Evolutionary conservation across 2,888 invertebrate genomes (phyloP), one percentile per base, ranked within the genome.

Genomic region (Ischnura elegans): DNA sequence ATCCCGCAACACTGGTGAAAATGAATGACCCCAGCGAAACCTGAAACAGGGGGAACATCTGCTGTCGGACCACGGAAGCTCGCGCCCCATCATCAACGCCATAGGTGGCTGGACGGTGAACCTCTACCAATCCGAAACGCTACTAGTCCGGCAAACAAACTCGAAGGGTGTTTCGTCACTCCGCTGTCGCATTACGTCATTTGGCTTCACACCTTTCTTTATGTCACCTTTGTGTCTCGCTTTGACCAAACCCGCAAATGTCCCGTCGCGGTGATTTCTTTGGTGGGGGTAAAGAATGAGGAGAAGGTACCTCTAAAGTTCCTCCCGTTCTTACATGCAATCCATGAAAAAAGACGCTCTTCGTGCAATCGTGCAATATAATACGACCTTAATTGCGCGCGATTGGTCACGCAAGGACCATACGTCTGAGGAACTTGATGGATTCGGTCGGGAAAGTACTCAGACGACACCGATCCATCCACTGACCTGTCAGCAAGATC

Each of bases 401-500:
- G n/a, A 90, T 90, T 61, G 19, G 61, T 4, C n/a, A 66, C 90
- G 90, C 90, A 55, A 43, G 61, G 61, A 61, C 61, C 43, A 43
- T 43, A 21, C 25, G 86, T 86, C 86, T n/a, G n/a, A 2, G n/a
- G 19, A 42, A 36, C 19, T 25, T 90, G 90, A 90, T 90, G 90
- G 90, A 90, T 90, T 42, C 90, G 43, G 45, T 51, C 51, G 51
- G 19, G 51, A 19, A 19, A 13, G 2, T 19, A 19, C 29, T 36
- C 36, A 13, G 29, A 36, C 61, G 43, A 43, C 43, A 43, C 43
- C 42, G 61, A 90, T 90, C 90, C 90, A 66, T 90, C 90, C 61
- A 25, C 90, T 90, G 90, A 90, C 90, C 90, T 90, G 90, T 90
- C 90, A 90, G n/a, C 90, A 90, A 45, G 43, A 45, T 46, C 46